A percentile compares a stretch with the other conserved stretches of the same genome.
phyloP scores from a whole-genome alignment of 2,113 vertebrate genomes.

The Lichenostomus cassidix region DNA sequence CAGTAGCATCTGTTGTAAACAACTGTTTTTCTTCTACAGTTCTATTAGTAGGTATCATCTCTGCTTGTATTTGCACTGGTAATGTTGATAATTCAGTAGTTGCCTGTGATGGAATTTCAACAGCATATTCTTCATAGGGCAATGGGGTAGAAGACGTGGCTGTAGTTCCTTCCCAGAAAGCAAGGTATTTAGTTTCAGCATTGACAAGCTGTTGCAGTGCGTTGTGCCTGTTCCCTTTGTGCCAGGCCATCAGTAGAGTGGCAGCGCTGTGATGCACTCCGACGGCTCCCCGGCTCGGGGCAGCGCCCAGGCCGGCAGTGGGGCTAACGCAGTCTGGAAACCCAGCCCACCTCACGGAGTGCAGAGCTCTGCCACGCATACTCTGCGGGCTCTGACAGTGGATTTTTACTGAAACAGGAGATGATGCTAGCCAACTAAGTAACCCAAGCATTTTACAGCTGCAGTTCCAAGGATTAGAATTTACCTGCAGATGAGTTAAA shows the following conservation, averaged over 20 bases:
- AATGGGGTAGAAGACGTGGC: not conserved
- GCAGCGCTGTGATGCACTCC: not conserved
- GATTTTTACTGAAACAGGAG: conserved; percentile 70
- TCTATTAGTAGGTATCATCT: conserved; percentile 50
- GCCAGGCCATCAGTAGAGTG: conserved; percentile 65
- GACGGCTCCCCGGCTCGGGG: not conserved
- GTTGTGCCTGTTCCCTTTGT: conserved; percentile 12
- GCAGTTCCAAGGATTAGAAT: conserved; percentile 79
- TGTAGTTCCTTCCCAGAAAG: conserved; percentile 37
- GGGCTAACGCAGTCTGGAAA: conserved; percentile 60
- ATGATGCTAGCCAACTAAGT: conserved; percentile 68
- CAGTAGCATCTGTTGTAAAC: conserved; percentile 37
- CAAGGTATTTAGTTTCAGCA: not conserved
- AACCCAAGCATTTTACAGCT: conserved; percentile 71
- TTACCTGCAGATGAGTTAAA: conserved; percentile 72
- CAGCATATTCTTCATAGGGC: conserved; percentile 24
- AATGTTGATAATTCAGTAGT: not conserved
- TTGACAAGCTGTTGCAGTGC: not conserved
- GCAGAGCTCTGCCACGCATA: conserved; percentile 67
- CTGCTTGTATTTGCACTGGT: conserved; percentile 42
- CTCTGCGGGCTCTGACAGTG: conserved; percentile 64
- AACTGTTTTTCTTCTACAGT: conserved; percentile 9
- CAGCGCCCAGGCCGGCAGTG: conserved; percentile 1
- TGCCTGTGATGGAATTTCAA: conserved; percentile 14
- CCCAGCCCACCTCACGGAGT: conserved; percentile 44